Evolutionary conservation across 2,888 invertebrate species (phyloP), one percentile per base, ranked within the genome.

Genomic region (Micropterix aruncella): DNA sequence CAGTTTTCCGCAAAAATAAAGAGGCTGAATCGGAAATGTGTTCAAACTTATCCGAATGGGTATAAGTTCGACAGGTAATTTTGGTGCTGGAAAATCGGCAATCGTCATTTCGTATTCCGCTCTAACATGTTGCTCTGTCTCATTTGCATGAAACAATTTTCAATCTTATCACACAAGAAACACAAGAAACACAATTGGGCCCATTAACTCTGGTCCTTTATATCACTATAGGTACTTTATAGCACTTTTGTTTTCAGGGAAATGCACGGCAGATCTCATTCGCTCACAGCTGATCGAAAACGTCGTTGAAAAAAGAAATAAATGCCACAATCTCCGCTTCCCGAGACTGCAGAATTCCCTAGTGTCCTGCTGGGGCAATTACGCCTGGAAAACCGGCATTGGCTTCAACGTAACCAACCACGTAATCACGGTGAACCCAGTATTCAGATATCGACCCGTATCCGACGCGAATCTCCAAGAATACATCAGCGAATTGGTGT

Each of bases 391-490:
- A 53, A 61, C 61, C 3, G 62, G 67, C 36, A 65, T 67, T 0
- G 62, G 70, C 36, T 83, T 82, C 57, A 65, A 73, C 42, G 60
- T 83, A 38, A 80, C 84, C 46, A 83, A 85, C 57, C 85, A 88
- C 54, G 63, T 86, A 5, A 61, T 81, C 9, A 60, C 78, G 0
- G 75, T 80, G 2, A 76, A 76, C 2, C 70, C 72, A 19, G 74
- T 73, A 12, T 82, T 79, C 55, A 75, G 83, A 47, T 83, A 84
- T 9, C 68, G 86, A 5, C 73, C 76, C 1, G 75, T 88, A 3
- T 75, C 73, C 16, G 84, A 87, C 45, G 64, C 63, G 38, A 88
- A 85, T 56, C 77, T 88, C 43, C 63, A 83, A 83, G 84, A 86
- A 19, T 85, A 79, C 56, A 77, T 87, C 41, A 86, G 84, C 55